These are phyloP conservation scores for Manduca sexta DNA, from an alignment of 1,140 invertebrate genomes.

Conservation along the genomic window DNA sequence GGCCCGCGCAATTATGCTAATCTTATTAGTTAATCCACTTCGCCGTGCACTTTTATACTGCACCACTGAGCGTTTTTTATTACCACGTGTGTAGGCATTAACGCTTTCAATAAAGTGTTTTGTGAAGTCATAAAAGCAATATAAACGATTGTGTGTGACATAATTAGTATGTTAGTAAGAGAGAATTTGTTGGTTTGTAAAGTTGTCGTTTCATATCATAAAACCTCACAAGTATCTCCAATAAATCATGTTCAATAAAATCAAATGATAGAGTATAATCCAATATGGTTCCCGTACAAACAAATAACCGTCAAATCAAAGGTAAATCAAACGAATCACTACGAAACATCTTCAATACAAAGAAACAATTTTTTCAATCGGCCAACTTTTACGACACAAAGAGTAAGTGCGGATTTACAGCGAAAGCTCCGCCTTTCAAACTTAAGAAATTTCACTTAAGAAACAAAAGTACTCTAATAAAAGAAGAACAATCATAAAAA, in stretches of 20 bases:
- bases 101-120: no score
- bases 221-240: no score
- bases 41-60: constrained; percentile 42
- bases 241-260: no score
- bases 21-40: constrained; percentile 65
- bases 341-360: constrained; percentile 14
- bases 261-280: no score
- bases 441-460: constrained; percentile 65
- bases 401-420: constrained; percentile 61
- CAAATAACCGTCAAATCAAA: no score
- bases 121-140: no score
- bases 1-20: constrained; percentile 53
- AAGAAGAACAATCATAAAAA: constrained; percentile 71
- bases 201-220: no score
- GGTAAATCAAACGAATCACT: constrained; percentile 15
- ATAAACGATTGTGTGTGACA: no score
- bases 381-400: constrained; percentile 56
- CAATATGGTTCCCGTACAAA: no score
- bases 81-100: neutral
- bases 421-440: constrained; percentile 51
- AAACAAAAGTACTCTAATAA: constrained; percentile 70
- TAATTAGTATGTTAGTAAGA: no score
- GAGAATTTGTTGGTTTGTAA: no score
- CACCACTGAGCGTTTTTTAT: constrained; percentile 15
- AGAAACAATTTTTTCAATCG: constrained; percentile 54